Percentiles rank a stretch among this genome's conserved stretches.
Conservation (phyloP, 1,140 invertebrate genomes). For the Dendrolimus kikuchii region DNA sequence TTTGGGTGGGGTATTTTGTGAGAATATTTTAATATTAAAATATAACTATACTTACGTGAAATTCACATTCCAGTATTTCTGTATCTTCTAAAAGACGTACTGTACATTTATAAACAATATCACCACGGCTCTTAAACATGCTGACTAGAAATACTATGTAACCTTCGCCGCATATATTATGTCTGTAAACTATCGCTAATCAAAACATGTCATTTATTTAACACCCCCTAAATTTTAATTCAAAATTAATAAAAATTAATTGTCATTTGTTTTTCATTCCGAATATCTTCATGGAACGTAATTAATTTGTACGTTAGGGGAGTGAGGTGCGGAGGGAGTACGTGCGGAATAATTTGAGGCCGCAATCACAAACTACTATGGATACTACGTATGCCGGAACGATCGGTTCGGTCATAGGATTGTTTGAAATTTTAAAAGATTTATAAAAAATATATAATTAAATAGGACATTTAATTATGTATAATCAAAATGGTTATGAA, state of each 20-base stretch:
- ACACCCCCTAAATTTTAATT: constrained; percentile 8
- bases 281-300: constrained; percentile 13
- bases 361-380: no score
- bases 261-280: constrained; percentile 23
- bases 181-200: constrained; percentile 7
- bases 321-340: constrained; percentile 16
- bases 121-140: constrained; percentile 81
- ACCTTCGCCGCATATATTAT: constrained; percentile 2
- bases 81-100: constrained; percentile 94
- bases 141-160: constrained; percentile 19
- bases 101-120: constrained; percentile 94
- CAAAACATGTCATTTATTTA: constrained; percentile 9
- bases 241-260: constrained; percentile 8
- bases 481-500: no score
- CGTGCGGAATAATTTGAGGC: constrained; percentile 15
- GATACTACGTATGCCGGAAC: no score
- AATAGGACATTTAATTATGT: no score
- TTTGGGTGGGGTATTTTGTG: background rate
- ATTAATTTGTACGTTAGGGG: constrained; percentile 4
- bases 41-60: constrained; percentile 81
- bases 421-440: no score
- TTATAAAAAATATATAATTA: no score
- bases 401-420: no score
- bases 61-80: constrained; percentile 95
- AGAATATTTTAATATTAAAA: background rate